Percentiles rank a stretch among this genome's conserved stretches.
Conservation (phyloP, 2,797 vertebrate species). For the Diglossa cyanea region DNA sequence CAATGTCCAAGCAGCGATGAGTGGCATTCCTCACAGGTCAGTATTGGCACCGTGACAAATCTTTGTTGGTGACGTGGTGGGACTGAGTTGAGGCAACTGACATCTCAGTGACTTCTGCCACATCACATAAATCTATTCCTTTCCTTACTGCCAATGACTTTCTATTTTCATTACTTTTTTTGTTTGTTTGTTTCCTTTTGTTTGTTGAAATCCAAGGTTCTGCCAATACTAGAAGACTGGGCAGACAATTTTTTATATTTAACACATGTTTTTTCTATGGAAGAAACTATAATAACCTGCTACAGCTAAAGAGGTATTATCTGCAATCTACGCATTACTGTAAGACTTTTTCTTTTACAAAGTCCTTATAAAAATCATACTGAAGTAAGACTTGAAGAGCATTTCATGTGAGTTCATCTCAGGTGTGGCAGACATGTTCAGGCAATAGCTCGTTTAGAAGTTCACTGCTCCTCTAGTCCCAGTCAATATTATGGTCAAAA, state of each 20-base stretch:
- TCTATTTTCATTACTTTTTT: neutral
- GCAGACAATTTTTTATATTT: neutral
- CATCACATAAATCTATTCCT: neutral
- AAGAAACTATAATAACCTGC: neutral
- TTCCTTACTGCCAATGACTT: neutral
- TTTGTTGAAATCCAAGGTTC: neutral
- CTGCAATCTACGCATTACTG: neutral
- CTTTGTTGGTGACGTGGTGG: neutral
- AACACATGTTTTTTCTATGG: neutral
- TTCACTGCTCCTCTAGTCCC: neutral
- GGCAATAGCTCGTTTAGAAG: neutral
- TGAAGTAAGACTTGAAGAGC: neutral
- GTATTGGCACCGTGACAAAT: accelerated
- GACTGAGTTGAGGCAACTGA: neutral
- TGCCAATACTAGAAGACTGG: neutral
- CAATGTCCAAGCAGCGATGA: neutral
- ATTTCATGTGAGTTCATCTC: neutral
- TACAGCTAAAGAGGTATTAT: neutral
- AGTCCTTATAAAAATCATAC: neutral
- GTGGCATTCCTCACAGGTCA: accelerated
- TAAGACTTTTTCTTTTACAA: neutral
- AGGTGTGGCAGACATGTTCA: neutral
- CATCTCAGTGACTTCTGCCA: neutral
- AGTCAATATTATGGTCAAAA: neutral
- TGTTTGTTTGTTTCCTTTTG: neutral